These are phyloP conservation scores for Syrista parreyssii DNA, from an alignment of 2,888 invertebrate genomes.

Conservation along the genomic window DNA sequence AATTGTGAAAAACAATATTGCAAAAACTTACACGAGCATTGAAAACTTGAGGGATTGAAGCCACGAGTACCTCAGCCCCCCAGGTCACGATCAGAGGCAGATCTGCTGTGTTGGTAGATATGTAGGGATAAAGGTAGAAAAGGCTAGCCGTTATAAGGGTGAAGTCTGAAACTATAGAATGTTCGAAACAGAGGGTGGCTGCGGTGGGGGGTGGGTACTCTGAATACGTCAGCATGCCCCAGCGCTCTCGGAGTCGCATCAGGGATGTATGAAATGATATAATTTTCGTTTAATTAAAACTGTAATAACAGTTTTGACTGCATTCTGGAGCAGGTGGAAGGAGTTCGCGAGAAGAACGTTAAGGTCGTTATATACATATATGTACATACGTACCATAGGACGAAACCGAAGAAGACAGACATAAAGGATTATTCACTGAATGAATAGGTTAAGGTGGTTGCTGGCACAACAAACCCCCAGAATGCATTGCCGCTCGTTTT, in stretches of 20 bases:
- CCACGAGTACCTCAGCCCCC: not conserved
- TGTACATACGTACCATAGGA: not conserved
- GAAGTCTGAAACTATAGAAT: constrained; percentile 23
- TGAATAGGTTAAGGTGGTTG: not conserved
- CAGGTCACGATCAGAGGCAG: not conserved
- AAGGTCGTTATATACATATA: not conserved
- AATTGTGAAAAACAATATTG: constrained; percentile 25
- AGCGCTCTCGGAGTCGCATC: constrained; percentile 36
- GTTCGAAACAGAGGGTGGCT: constrained; percentile 36
- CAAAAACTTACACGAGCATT: constrained; percentile 26
- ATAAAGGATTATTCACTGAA: not conserved
- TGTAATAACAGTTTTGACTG: constrained; percentile 48
- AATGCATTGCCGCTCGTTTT: not conserved
- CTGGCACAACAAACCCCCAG: not conserved
- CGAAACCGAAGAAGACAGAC: not conserved
- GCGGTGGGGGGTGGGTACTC: constrained; percentile 6
- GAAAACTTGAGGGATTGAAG: constrained; percentile 33
- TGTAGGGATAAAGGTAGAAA: not conserved
- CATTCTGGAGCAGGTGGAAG: constrained; percentile 31
- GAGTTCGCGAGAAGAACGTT: constrained; percentile 18
- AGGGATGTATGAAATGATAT: constrained; percentile 52
- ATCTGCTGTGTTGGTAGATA: not conserved
- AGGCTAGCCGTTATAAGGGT: not conserved
- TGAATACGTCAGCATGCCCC: constrained; percentile 37
- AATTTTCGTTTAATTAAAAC: constrained; percentile 58